Evolutionary conservation across 2,797 vertebrate genomes (phyloP).

Genomic region (Taeniopygia guttata): DNA sequence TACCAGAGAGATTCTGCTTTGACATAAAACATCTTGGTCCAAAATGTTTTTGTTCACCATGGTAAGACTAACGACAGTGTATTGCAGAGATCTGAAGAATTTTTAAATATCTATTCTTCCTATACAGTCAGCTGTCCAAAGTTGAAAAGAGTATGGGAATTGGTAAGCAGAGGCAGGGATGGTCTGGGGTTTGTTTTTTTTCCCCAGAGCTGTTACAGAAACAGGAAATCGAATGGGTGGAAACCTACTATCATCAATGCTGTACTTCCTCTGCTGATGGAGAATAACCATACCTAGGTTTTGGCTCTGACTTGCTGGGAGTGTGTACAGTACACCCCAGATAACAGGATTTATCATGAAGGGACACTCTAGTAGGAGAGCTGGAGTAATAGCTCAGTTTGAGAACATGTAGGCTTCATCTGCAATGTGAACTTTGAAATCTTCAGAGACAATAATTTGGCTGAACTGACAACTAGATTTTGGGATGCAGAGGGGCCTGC

Average conservation of each 20-base stretch:
- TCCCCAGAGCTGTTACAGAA: neutral
- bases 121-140: neutral
- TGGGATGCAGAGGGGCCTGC: neutral
- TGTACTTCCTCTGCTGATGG: accelerated
- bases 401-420: neutral
- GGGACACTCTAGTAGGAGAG: neutral
- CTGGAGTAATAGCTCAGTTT: neutral
- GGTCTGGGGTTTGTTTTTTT: neutral
- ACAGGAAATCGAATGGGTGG: neutral
- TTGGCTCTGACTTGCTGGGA: neutral
- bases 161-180: neutral
- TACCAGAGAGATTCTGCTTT: neutral
- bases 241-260: neutral
- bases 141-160: neutral
- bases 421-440: neutral
- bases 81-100: neutral
- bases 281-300: neutral
- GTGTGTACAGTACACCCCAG: neutral
- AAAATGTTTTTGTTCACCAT: neutral
- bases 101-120: neutral
- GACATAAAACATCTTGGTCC: neutral
- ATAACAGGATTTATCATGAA: neutral
- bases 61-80: neutral
- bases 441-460: neutral
- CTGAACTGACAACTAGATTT: neutral